These are phyloP conservation scores for Psammodynastes pulverulentus DNA, from an alignment of 2,113 vertebrate species.

Conservation along the genomic window DNA sequence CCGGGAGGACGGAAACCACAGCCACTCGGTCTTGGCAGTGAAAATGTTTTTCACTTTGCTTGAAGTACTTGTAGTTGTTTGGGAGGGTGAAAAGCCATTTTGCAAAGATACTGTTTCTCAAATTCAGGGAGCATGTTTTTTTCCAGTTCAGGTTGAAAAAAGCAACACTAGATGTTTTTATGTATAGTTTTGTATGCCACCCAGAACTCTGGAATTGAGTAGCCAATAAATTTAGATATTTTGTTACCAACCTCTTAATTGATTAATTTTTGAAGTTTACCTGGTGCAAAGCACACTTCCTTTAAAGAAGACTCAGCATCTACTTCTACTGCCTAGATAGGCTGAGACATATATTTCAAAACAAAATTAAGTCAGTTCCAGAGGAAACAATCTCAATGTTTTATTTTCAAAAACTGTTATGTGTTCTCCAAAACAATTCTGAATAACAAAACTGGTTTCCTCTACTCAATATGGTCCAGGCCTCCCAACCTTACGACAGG, in stretches of 20 bases:
- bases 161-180: not conserved
- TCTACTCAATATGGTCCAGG: not conserved
- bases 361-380: not conserved
- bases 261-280: not conserved
- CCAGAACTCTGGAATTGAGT: not conserved
- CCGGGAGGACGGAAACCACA: no score
- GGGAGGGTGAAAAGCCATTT: not conserved
- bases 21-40: no score
- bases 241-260: not conserved
- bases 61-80: not conserved
- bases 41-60: not conserved
- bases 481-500: not conserved
- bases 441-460: not conserved
- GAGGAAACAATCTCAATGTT: not conserved
- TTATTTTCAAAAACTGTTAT: not conserved
- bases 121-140: no score
- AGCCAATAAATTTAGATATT: not conserved
- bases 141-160: not conserved
- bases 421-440: not conserved
- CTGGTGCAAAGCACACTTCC: not conserved
- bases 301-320: not conserved
- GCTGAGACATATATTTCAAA: not conserved
- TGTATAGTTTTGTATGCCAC: not conserved
- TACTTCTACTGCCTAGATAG: not conserved
- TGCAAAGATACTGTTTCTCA: not conserved